Conservation (phyloP, 2,797 vertebrate species). For the Pelodytes ibericus region DNA sequence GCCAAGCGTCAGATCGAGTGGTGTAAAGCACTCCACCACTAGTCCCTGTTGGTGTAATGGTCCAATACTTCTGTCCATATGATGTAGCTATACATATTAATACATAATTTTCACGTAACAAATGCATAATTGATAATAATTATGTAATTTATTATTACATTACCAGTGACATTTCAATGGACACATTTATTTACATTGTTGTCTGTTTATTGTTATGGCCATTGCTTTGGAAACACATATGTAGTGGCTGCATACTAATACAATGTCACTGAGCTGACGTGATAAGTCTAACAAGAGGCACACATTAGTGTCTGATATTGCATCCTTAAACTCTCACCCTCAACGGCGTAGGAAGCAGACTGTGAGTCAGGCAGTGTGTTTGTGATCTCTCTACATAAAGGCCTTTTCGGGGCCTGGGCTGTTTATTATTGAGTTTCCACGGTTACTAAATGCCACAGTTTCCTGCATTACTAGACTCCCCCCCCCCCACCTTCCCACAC, state of each 20-base stretch:
- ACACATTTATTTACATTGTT: not conserved
- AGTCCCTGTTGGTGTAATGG: too few relatives aligned
- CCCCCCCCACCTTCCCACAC: too few relatives aligned
- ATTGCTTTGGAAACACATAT: slow-evolving; percentile 3
- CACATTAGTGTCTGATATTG: too few relatives aligned
- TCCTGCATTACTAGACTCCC: not conserved
- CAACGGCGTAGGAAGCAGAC: not conserved
- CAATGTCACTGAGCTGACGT: too few relatives aligned
- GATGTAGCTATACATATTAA: too few relatives aligned
- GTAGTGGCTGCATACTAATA: too few relatives aligned
- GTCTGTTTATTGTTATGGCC: not conserved
- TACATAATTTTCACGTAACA: too few relatives aligned
- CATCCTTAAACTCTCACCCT: not conserved
- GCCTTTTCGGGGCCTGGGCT: not conserved
- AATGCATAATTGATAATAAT: too few relatives aligned
- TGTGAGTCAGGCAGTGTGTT: slow-evolving; percentile 33
- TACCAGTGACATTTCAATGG: not conserved
- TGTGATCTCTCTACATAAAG: slow-evolving; percentile 14
- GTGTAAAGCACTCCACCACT: too few relatives aligned
- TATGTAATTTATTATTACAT: not conserved
- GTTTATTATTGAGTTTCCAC: slow-evolving; percentile 21
- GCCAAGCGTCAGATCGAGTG: too few relatives aligned
- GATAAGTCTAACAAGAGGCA: too few relatives aligned
- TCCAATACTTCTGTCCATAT: too few relatives aligned
- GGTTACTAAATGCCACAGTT: slow-evolving; percentile 17